Percentiles rank a stretch among this genome's conserved stretches.
phyloP scores from a whole-genome alignment of 2,888 invertebrate species.

The Agrochola lychnidis region DNA sequence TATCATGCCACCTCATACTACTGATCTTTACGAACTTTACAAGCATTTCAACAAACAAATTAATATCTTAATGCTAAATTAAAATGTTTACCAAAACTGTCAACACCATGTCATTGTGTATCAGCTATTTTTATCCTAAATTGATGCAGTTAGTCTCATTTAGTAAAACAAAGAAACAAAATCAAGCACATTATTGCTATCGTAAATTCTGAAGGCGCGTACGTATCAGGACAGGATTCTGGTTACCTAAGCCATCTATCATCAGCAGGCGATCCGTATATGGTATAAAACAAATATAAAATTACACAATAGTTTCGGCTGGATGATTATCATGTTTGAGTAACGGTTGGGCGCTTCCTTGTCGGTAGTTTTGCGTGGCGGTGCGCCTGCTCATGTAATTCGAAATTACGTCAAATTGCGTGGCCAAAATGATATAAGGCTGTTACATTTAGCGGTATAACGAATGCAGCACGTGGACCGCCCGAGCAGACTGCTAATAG shows the following conservation, averaged over 20 bases:
- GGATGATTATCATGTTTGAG: slow-evolving; percentile 74
- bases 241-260: slow-evolving; percentile 37
- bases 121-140: too few relatives aligned
- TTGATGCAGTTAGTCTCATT: not conserved
- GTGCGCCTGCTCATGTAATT: slow-evolving; percentile 82
- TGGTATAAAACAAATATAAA: slow-evolving; percentile 51
- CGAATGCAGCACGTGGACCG: slow-evolving; percentile 73
- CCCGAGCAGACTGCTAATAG: slow-evolving; percentile 75
- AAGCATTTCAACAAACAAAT: not conserved
- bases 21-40: not conserved
- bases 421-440: slow-evolving; percentile 87
- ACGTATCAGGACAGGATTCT: slow-evolving; percentile 4
- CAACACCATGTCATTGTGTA: not conserved
- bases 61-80: not conserved
- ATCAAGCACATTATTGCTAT: slow-evolving; percentile 35
- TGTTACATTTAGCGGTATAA: slow-evolving; percentile 80
- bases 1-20: not conserved
- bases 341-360: slow-evolving; percentile 76
- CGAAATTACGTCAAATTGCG: slow-evolving; percentile 88
- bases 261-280: slow-evolving; percentile 19
- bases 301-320: slow-evolving; percentile 77
- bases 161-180: slow-evolving; percentile 1
- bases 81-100: not conserved
- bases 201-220: slow-evolving; percentile 43
- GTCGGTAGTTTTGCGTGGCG: slow-evolving; percentile 74